Evolutionary conservation across 2,797 vertebrate species (phyloP).

Genomic region (Sebastes iracundus): DNA sequence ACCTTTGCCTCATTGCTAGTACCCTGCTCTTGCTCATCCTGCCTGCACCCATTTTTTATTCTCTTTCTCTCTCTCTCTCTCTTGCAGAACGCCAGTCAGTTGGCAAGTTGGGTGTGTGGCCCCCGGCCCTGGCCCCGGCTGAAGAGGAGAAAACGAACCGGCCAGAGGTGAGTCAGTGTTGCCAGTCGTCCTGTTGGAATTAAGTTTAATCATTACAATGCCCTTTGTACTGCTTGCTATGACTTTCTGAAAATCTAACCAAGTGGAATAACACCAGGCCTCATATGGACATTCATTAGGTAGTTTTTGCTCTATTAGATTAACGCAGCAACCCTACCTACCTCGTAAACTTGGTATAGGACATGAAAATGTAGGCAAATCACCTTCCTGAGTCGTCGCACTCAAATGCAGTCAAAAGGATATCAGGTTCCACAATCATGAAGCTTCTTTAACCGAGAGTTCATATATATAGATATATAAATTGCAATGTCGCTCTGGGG

Average conservation of each 20-base stretch:
- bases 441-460: neutral
- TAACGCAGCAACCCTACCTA: neutral
- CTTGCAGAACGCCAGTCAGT: conserved; percentile 57
- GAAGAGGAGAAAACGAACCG: conserved; percentile 39
- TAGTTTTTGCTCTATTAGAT: neutral
- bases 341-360: neutral
- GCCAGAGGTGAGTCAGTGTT: conserved; percentile 56
- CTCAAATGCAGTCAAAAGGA: conserved; percentile 9
- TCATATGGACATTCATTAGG: neutral
- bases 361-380: conserved; percentile 70
- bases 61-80: conserved; percentile 27
- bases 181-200: neutral
- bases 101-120: conserved; percentile 59
- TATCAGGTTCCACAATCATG: conserved; percentile 12
- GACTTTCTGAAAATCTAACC: neutral
- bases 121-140: conserved; percentile 47
- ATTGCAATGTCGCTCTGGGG: neutral
- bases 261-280: neutral
- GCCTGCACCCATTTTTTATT: neutral
- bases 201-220: neutral
- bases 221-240: neutral
- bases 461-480: neutral
- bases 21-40: neutral
- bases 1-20: conserved; percentile 2
- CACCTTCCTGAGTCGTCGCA: conserved; percentile 6